Conservation (phyloP, 2,888 invertebrate genomes). For the Agonum fuliginosum region DNA sequence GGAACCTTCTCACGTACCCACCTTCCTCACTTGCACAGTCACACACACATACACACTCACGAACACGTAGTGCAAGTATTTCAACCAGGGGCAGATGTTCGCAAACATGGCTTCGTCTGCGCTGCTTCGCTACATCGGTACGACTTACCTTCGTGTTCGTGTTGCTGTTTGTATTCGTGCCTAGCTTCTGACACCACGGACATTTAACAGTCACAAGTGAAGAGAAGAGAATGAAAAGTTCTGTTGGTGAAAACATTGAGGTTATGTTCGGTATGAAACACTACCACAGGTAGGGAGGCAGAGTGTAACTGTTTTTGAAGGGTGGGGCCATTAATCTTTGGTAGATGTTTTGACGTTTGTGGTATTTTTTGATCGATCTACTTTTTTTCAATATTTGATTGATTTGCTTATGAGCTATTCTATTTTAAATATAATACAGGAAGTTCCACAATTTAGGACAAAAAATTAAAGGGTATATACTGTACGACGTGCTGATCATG, state of each 20-base stretch:
- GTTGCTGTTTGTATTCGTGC: conserved; percentile 27
- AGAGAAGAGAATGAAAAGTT: background rate
- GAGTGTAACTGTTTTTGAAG: too few relatives aligned
- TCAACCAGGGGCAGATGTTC: conserved; percentile 28
- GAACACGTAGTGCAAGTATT: conserved; percentile 32
- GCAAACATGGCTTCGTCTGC: conserved; percentile 28
- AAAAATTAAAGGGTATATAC: too few relatives aligned
- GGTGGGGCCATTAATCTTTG: too few relatives aligned
- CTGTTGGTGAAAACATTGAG: too few relatives aligned
- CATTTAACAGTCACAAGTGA: conserved; percentile 14
- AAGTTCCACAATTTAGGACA: too few relatives aligned
- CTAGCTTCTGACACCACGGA: conserved; percentile 22
- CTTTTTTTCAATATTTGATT: too few relatives aligned
- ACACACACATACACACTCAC: background rate
- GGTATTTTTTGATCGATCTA: too few relatives aligned
- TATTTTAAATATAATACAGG: too few relatives aligned
- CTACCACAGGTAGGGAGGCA: background rate
- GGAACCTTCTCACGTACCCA: conserved; percentile 21
- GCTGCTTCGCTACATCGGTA: conserved; percentile 8
- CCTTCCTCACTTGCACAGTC: background rate
- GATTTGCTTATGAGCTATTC: too few relatives aligned
- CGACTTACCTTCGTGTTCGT: background rate
- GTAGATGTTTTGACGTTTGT: background rate
- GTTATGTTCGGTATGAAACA: background rate
- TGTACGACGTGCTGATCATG: too few relatives aligned